Conservation (phyloP, 2,113 vertebrate species). For the Jaculus jaculus region DNA sequence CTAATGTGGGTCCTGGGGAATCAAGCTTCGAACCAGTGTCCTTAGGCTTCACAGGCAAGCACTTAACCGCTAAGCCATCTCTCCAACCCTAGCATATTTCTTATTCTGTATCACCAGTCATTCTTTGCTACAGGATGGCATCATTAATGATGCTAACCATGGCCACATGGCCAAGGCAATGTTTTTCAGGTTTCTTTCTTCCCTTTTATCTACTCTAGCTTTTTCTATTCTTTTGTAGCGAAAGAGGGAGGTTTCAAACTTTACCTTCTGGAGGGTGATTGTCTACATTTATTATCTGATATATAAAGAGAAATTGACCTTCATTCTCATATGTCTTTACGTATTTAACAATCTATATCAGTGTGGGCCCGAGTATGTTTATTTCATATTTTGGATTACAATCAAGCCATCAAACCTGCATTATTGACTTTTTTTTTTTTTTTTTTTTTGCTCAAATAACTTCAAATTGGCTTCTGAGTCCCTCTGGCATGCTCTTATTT, state of each 20-base stretch:
- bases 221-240: too few species aligned
- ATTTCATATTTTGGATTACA: neutral
- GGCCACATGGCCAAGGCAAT: neutral
- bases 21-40: too few species aligned
- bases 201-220: too few species aligned
- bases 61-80: too few species aligned
- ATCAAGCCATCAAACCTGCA: neutral
- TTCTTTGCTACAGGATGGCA: neutral
- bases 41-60: too few species aligned
- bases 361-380: neutral
- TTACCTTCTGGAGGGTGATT: neutral
- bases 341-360: neutral
- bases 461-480: neutral
- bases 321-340: neutral
- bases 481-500: neutral
- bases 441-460: neutral
- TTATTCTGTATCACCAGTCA: neutral
- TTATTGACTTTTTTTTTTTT: slow-evolving; percentile 7
- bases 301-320: neutral
- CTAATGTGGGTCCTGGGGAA: too few species aligned
- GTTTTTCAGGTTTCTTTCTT: neutral
- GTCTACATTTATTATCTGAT: neutral
- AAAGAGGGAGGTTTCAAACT: neutral
- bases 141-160: neutral
- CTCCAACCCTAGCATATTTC: neutral